A percentile compares a stretch with the other conserved stretches of the same genome.
These are phyloP conservation scores for Dichetophora obliterata DNA, from an alignment of 2,888 invertebrate genomes.

Conservation along the genomic window DNA sequence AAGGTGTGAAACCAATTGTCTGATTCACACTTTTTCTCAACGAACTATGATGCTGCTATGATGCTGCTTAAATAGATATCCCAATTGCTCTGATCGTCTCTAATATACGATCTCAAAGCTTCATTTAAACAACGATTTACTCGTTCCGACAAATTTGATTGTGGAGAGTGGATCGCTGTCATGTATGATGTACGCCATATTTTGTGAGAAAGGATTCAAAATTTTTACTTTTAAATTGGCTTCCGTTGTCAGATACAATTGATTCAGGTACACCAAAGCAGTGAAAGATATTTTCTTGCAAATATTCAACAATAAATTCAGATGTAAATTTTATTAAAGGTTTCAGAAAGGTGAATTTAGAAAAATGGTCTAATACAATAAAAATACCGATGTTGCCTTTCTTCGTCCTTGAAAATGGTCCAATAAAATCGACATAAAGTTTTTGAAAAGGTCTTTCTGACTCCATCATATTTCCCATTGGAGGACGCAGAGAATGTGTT, in stretches of 20 bases:
- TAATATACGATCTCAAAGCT: background rate
- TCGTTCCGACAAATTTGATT: background rate
- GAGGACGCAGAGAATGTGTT: too few species aligned
- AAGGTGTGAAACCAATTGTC: background rate
- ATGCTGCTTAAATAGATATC: background rate
- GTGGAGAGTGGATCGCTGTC: background rate
- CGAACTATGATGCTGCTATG: background rate
- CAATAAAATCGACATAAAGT: background rate
- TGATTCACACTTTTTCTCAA: background rate
- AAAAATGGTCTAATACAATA: too few species aligned
- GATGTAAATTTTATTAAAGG: slow-evolving; percentile 31
- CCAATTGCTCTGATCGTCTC: background rate
- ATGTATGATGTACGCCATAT: background rate
- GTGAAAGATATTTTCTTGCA: slow-evolving; percentile 46
- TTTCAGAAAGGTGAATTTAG: slow-evolving; percentile 29
- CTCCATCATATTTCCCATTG: slow-evolving; percentile 7
- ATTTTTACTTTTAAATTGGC: background rate
- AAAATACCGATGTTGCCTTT: slow-evolving; percentile 27
- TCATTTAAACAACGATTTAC: background rate
- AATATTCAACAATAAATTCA: background rate
- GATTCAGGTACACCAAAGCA: slow-evolving; percentile 52
- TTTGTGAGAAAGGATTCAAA: background rate
- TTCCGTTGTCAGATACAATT: slow-evolving; percentile 47
- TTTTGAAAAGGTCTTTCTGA: background rate
- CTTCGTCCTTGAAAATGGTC: background rate